Evolutionary conservation across 2,888 invertebrate genomes (phyloP).

Genomic region (Phragmatobia fuliginosa): DNA sequence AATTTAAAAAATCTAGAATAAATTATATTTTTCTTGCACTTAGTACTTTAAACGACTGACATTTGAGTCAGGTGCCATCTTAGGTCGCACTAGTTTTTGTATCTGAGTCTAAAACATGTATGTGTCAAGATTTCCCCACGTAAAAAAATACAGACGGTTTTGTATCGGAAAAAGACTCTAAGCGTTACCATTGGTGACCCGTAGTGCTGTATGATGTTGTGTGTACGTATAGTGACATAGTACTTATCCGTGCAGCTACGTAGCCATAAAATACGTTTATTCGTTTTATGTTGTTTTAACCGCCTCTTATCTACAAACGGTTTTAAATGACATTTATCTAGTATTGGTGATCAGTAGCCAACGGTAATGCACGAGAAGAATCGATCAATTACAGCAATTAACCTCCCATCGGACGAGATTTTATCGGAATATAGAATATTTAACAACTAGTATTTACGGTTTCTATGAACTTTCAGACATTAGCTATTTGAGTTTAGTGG

Average conservation of each 20-base stretch:
- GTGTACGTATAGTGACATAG: slow-evolving; percentile 7
- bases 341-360: slow-evolving; percentile 41
- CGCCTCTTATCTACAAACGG: slow-evolving; percentile 1
- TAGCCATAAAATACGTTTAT: slow-evolving; percentile 5
- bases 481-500: slow-evolving; percentile 8
- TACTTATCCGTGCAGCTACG: neutral
- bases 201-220: too few relatives aligned
- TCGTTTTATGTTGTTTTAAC: neutral
- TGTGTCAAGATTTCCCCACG: too few relatives aligned
- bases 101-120: too few relatives aligned
- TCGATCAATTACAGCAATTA: slow-evolving; percentile 79
- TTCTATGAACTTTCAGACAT: slow-evolving; percentile 27
- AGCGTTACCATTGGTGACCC: too few relatives aligned
- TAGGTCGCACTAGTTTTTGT: too few relatives aligned
- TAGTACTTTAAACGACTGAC: too few relatives aligned
- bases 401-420: slow-evolving; percentile 68
- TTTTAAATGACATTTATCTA: slow-evolving; percentile 41
- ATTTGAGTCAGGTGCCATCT: too few relatives aligned
- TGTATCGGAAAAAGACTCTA: too few relatives aligned
- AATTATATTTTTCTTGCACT: too few relatives aligned
- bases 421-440: slow-evolving; percentile 79
- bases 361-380: slow-evolving; percentile 59
- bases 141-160: too few relatives aligned
- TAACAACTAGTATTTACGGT: slow-evolving; percentile 65
- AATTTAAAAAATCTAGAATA: too few relatives aligned